A percentile compares a stretch with the other conserved stretches of the same genome.
Evolutionary conservation across 2,113 vertebrate species (phyloP).

Genomic region (Drymodes brunneopygia): DNA sequence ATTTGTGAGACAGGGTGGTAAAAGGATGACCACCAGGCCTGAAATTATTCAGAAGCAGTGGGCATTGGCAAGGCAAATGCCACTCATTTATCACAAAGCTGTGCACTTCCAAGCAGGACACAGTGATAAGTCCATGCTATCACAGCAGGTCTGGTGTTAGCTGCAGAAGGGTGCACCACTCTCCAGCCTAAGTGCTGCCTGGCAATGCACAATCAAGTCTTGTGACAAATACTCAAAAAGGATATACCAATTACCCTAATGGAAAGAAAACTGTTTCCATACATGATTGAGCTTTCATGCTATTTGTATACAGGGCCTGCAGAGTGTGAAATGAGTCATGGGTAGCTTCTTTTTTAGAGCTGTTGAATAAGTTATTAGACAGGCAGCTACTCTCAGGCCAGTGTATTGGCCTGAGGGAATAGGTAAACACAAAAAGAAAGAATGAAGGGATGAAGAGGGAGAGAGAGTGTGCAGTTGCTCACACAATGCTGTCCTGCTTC

Average conservation of each 20-base stretch:
- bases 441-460: background rate
- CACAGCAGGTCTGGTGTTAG: background rate
- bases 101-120: background rate
- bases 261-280: constrained; percentile 17
- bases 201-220: background rate
- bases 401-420: background rate
- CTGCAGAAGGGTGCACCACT: background rate
- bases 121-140: background rate
- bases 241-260: background rate
- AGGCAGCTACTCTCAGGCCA: background rate
- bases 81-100: background rate
- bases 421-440: background rate
- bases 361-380: background rate
- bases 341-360: background rate
- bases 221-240: background rate
- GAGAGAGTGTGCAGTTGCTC: background rate
- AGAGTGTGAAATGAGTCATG: constrained; percentile 1
- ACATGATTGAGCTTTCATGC: background rate
- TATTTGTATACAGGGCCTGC: background rate
- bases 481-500: background rate
- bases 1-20: background rate
- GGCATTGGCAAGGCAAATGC: background rate
- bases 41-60: background rate
- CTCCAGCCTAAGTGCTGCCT: background rate
- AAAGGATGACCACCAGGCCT: background rate